Conservation (phyloP, 2,888 invertebrate genomes). For the Mesochorus sp. region DNA sequence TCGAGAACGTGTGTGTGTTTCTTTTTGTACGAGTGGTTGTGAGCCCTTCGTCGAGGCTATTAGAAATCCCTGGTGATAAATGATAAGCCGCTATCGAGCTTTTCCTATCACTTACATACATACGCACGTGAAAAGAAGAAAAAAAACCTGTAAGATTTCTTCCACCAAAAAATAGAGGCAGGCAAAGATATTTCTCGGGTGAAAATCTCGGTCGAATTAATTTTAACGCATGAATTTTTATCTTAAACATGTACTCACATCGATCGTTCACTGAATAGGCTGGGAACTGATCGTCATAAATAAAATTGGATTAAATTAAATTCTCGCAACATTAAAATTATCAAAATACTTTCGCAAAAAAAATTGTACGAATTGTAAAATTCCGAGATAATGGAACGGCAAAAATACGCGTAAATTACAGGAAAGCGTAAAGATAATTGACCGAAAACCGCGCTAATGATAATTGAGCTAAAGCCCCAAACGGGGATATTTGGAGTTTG, state of each 20-base stretch:
- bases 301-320: no score
- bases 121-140: background rate
- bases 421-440: no score
- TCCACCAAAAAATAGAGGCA: slow-evolving; percentile 4
- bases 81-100: slow-evolving; percentile 25
- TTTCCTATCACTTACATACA: slow-evolving; percentile 14
- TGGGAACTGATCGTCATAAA: no score
- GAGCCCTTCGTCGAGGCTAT: slow-evolving; percentile 50
- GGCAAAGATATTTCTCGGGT: no score
- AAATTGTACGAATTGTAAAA: no score
- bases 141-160: background rate
- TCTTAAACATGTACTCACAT: background rate
- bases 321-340: no score
- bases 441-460: no score
- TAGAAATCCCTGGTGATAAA: slow-evolving; percentile 50
- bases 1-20: background rate
- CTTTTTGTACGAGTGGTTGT: background rate
- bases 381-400: no score
- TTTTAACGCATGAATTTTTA: slow-evolving; percentile 17
- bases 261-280: slow-evolving; percentile 2
- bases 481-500: no score
- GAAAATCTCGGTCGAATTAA: slow-evolving; percentile 2
- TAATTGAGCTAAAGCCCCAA: no score
- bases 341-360: no score
- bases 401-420: no score